Evolutionary conservation across 2,113 vertebrate genomes (phyloP).

Genomic region (Nesoenas mayeri): DNA sequence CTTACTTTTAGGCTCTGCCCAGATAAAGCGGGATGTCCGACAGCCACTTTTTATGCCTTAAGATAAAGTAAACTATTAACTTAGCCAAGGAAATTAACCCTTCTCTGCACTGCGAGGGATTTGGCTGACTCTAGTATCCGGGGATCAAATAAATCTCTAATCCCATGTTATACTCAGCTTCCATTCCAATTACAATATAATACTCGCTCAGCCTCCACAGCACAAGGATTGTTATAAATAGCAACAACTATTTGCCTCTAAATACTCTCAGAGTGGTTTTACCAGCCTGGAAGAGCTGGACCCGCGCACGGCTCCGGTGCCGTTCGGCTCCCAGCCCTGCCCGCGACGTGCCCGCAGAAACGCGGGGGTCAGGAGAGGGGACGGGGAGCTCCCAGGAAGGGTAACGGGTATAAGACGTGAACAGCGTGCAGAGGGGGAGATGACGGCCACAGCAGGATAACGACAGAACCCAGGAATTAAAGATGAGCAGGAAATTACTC

Average conservation of each 20-base stretch:
- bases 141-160: neutral
- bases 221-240: neutral
- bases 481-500: neutral
- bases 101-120: neutral
- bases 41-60: neutral
- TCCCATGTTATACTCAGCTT: neutral
- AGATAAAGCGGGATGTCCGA: neutral
- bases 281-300: neutral
- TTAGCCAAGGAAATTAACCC: neutral
- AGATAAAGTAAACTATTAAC: neutral
- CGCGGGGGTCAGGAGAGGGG: neutral
- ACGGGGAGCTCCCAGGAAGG: neutral
- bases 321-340: rapidly evolving
- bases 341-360: neutral
- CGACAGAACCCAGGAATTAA: neutral
- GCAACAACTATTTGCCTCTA: neutral
- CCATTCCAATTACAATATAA: neutral
- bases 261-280: neutral
- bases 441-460: neutral
- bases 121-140: neutral
- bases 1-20: neutral
- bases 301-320: rapidly evolving
- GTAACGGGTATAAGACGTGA: neutral
- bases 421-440: neutral
- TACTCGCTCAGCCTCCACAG: neutral